Evolutionary conservation across 2,113 vertebrate genomes (phyloP).

Genomic region (Myodes glareolus): DNA sequence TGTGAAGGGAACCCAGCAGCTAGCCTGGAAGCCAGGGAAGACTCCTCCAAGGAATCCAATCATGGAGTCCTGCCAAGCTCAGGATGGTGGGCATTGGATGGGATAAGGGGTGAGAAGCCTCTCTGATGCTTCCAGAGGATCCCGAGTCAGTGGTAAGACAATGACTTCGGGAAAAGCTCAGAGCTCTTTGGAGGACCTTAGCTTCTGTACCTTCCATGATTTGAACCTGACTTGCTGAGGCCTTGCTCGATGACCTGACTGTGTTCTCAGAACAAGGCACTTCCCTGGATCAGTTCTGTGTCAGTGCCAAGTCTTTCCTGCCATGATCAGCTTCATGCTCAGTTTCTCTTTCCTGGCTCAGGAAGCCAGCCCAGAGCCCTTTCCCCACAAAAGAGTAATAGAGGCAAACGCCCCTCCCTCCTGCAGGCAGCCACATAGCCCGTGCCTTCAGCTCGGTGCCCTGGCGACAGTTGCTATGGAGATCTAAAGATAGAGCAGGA

Average conservation of each 20-base stretch:
- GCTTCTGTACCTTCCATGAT: neutral
- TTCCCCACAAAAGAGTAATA: conserved; percentile 44
- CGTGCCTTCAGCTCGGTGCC: conserved; percentile 20
- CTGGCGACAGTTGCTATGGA: conserved; percentile 79
- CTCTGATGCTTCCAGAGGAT: neutral
- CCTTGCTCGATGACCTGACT: neutral
- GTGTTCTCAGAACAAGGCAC: neutral
- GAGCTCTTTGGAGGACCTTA: neutral
- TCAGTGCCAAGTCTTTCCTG: neutral
- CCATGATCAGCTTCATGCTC: neutral
- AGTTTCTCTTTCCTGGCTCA: conserved; percentile 38
- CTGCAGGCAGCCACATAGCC: conserved; percentile 47
- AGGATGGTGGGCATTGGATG: neutral
- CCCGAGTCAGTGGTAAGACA: neutral
- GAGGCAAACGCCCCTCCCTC: conserved; percentile 37
- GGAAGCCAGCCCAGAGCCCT: conserved; percentile 48
- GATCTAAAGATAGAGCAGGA: conserved; percentile 82
- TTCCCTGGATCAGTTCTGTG: neutral
- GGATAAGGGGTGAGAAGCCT: neutral
- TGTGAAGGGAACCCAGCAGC: neutral
- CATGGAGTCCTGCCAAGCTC: neutral
- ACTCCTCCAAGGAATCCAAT: neutral
- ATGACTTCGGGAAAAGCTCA: neutral
- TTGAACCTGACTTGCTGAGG: neutral
- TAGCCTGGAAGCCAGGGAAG: neutral